These are phyloP conservation scores for Smittia aterrima DNA, from an alignment of 2,888 invertebrate genomes.

Conservation along the genomic window DNA sequence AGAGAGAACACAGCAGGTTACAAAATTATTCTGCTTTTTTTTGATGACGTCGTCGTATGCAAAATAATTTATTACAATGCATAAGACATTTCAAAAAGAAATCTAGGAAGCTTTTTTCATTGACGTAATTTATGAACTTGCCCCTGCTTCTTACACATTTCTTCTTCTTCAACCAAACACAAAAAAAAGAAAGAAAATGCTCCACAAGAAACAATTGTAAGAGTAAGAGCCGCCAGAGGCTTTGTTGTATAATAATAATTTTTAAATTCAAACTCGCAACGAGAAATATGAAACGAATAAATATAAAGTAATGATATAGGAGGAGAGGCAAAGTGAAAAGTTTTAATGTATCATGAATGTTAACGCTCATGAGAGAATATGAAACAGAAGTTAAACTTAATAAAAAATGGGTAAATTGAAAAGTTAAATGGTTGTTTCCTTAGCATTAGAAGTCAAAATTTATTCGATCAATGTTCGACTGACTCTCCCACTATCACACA, in stretches of 20 bases:
- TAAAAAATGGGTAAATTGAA: slow-evolving; percentile 30
- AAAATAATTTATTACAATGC: too few species aligned
- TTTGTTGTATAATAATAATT: not conserved
- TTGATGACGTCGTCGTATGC: too few species aligned
- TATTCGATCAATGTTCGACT: not conserved
- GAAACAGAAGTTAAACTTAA: slow-evolving; percentile 18
- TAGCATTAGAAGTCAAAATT: not conserved
- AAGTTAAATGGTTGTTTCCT: slow-evolving; percentile 28
- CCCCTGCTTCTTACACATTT: not conserved
- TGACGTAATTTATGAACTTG: not conserved
- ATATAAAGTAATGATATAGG: not conserved
- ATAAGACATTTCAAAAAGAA: too few species aligned
- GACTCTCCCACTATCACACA: not conserved
- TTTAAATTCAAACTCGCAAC: not conserved
- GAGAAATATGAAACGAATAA: not conserved
- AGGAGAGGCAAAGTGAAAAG: not conserved
- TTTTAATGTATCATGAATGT: not conserved
- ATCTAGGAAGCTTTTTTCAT: too few species aligned
- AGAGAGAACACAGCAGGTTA: too few species aligned
- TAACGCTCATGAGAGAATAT: not conserved
- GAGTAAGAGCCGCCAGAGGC: too few species aligned
- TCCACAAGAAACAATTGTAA: too few species aligned
- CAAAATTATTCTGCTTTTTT: too few species aligned
- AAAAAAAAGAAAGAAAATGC: not conserved
- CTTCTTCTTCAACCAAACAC: not conserved